phyloP scores from a whole-genome alignment of 2,888 invertebrate genomes.

The Carcina quercana region DNA sequence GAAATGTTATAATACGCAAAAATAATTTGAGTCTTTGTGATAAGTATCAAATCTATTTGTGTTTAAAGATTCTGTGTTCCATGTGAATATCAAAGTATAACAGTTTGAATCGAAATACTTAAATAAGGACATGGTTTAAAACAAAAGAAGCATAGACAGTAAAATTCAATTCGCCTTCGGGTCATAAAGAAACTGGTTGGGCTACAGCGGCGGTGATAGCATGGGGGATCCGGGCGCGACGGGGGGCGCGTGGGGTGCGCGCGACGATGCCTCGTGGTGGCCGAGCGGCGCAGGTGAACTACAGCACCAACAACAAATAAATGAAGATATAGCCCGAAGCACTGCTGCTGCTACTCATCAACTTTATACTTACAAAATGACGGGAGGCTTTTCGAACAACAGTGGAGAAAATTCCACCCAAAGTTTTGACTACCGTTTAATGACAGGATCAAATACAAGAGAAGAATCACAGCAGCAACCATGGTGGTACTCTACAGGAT shows the following conservation, averaged over 20 bases:
- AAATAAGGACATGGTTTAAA: slow-evolving; percentile 49
- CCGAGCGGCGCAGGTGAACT: slow-evolving; percentile 65
- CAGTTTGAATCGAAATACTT: slow-evolving; percentile 12
- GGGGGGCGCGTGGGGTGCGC: slow-evolving; percentile 75
- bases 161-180: slow-evolving; percentile 36
- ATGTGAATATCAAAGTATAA: slow-evolving; percentile 16
- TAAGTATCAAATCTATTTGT: slow-evolving; percentile 31
- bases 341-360: slow-evolving; percentile 77
- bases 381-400: slow-evolving; percentile 85
- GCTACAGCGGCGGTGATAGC: slow-evolving; percentile 56
- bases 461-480: slow-evolving; percentile 62
- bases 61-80: slow-evolving; percentile 29
- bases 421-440: slow-evolving; percentile 84
- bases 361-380: slow-evolving; percentile 90
- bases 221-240: slow-evolving; percentile 71
- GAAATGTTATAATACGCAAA: slow-evolving; percentile 37
- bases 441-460: slow-evolving; percentile 73
- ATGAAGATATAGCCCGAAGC: slow-evolving; percentile 63
- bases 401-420: slow-evolving; percentile 77
- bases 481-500: slow-evolving; percentile 85
- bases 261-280: slow-evolving; percentile 75
- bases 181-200: slow-evolving; percentile 63
- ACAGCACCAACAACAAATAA: slow-evolving; percentile 67
- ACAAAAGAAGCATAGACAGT: slow-evolving; percentile 31
- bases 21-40: slow-evolving; percentile 54